Percentiles rank a stretch among this genome's conserved stretches.
Evolutionary conservation across 2,113 vertebrate genomes (phyloP).

Genomic region (Trogon melanurus): DNA sequence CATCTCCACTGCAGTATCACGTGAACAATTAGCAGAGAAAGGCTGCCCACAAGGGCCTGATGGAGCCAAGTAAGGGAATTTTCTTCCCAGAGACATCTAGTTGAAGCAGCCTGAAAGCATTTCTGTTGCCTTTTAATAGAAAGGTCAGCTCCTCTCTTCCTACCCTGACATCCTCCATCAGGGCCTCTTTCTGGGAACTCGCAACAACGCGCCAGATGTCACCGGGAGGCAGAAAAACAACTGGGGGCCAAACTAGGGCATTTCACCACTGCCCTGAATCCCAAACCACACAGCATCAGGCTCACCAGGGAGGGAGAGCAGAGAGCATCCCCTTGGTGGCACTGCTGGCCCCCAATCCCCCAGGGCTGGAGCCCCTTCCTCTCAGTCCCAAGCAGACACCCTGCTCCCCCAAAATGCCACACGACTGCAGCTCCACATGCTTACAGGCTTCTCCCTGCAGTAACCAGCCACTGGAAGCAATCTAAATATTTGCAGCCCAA

Average conservation of each 20-base stretch:
- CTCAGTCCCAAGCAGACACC: neutral
- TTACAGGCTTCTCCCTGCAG: neutral
- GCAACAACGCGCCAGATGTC: neutral
- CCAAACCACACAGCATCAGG: neutral
- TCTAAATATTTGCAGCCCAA: neutral
- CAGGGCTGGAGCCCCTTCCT: neutral
- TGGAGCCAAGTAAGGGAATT: neutral
- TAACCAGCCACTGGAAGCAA: neutral
- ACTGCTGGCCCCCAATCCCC: accelerated
- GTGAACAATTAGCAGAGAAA: conserved; percentile 11
- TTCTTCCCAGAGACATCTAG: neutral
- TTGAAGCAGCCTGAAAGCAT: conserved; percentile 26
- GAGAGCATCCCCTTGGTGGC: neutral
- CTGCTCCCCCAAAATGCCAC: neutral
- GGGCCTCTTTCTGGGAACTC: conserved; percentile 63
- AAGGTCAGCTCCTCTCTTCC: conserved; percentile 43
- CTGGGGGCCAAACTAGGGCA: neutral
- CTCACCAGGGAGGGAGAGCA: accelerated
- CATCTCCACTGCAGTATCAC: neutral
- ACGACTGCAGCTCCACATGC: neutral
- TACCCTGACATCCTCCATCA: conserved; percentile 27
- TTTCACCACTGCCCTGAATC: neutral
- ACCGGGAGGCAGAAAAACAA: conserved; percentile 48
- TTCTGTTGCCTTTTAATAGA: conserved; percentile 28
- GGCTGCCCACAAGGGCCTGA: neutral